Evolutionary conservation across 1,140 invertebrate genomes (phyloP), one percentile per base, ranked within the genome.

Genomic region (Cyrtorhinus lividipennis): DNA sequence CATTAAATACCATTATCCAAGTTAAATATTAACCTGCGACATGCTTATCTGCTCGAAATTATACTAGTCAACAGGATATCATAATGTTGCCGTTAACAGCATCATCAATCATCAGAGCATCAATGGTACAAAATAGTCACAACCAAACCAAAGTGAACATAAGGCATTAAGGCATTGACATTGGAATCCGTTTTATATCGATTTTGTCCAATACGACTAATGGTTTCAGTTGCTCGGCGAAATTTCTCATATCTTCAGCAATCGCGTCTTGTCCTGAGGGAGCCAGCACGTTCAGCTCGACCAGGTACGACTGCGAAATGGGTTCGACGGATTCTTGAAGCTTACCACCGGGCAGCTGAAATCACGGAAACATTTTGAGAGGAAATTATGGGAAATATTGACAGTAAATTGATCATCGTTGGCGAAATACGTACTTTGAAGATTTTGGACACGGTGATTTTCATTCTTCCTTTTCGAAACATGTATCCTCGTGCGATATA

Each of bases 401-500:
- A n/a, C n/a, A n/a, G n/a, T n/a, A n/a, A n/a, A n/a, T n/a, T n/a
- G n/a, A n/a, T n/a, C 30, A 38, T 38, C 5, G 30, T 38, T 8
- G 30, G 30, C 15, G 15, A 58, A 45, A 61, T 53, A 5, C 20
- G 8, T 73, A 80, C 79, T 69, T 92, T 92, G 68, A 90, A 94
- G 12, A 98, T 85, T 75, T 97, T 97, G 0, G 90, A 91, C 0
- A 97, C 92, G 1, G 91, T 95, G 1, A 96, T 88, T 74, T 97
- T 97, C 90, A 98, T 95, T 70, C 93, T 79, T 0, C 94, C 94
- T 78, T 97, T 97, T 58, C 92, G 81, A 69, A 97, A 97, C 83
- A 97, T 92, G 68, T 89, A 95, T 15, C 94, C 95, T 76, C 92
- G 86, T 0, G 89, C 83, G 68, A 92, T 88, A 72, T 91, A 97